Percentiles rank a stretch among this genome's conserved stretches.
Conservation (phyloP, 1,140 invertebrate species). For the Aleiodes sp. region DNA sequence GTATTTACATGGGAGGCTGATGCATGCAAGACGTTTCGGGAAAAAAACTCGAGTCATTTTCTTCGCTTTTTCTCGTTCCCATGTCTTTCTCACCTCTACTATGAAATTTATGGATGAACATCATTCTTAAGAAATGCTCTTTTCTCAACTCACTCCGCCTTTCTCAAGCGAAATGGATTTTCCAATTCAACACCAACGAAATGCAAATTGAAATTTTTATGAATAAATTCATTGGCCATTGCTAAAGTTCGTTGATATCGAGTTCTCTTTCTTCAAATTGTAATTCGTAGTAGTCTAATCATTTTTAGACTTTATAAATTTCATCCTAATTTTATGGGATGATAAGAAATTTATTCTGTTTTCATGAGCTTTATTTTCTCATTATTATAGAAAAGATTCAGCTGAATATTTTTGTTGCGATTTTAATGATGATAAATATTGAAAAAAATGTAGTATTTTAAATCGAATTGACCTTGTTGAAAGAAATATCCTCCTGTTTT, state of each 20-base stretch:
- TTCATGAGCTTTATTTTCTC: too few species aligned
- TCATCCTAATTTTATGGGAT: not conserved
- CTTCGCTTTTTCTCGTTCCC: too few species aligned
- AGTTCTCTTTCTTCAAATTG: not conserved
- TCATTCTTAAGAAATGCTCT: not conserved
- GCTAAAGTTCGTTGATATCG: not conserved
- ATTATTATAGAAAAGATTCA: too few species aligned
- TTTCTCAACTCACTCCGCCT: not conserved
- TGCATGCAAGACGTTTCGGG: not conserved
- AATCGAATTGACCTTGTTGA: not conserved
- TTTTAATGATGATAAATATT: too few species aligned
- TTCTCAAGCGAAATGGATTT: conserved; percentile 2
- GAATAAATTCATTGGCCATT: conserved; percentile 13
- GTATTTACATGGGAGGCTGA: not conserved
- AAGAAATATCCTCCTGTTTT: not conserved
- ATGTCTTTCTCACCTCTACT: too few species aligned
- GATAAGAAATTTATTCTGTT: too few species aligned
- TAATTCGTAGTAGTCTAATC: not conserved
- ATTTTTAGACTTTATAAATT: not conserved
- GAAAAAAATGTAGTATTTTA: not conserved
- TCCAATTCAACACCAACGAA: not conserved
- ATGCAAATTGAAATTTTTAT: conserved; percentile 23
- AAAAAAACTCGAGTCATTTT: too few species aligned
- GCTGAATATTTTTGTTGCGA: too few species aligned
- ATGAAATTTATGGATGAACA: not conserved